phyloP scores from a whole-genome alignment of 2,113 vertebrate species.

The Bubo scandiacus region DNA sequence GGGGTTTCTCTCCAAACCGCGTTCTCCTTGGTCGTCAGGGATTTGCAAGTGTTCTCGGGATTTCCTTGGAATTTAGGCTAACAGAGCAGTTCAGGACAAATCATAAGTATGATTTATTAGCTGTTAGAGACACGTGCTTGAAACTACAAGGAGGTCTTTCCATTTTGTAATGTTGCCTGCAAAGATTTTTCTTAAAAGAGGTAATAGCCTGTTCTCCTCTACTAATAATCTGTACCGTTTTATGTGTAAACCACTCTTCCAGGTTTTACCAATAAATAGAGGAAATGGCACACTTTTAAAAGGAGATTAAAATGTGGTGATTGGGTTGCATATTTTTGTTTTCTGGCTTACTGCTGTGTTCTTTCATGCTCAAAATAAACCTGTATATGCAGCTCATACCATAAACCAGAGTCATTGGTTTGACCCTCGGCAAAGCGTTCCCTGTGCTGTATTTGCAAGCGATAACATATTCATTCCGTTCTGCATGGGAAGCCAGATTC shows the following conservation, averaged over 20 bases:
- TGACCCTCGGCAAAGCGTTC: not conserved
- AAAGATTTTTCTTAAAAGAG: constrained; percentile 3
- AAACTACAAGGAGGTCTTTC: not conserved
- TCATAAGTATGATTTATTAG: not conserved
- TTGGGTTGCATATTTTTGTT: not conserved
- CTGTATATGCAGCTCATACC: not conserved
- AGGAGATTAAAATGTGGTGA: not conserved
- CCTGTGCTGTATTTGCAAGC: not conserved
- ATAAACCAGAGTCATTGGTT: not conserved
- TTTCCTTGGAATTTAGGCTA: not conserved
- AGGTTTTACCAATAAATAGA: constrained; percentile 11
- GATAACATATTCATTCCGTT: not conserved
- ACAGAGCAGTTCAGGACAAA: not conserved
- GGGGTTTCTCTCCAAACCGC: not conserved
- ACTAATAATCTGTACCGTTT: not conserved
- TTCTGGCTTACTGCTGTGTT: not conserved
- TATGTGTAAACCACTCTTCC: not conserved
- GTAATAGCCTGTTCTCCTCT: not conserved
- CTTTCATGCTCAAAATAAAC: constrained; percentile 1
- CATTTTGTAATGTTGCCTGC: constrained; percentile 3
- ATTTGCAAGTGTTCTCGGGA: not conserved
- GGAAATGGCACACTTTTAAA: constrained; percentile 32
- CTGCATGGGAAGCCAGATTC: not conserved
- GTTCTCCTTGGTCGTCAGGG: not conserved
- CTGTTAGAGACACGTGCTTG: not conserved